Evolutionary conservation across 2,888 invertebrate species (phyloP).

Genomic region (Busseola fusca): DNA sequence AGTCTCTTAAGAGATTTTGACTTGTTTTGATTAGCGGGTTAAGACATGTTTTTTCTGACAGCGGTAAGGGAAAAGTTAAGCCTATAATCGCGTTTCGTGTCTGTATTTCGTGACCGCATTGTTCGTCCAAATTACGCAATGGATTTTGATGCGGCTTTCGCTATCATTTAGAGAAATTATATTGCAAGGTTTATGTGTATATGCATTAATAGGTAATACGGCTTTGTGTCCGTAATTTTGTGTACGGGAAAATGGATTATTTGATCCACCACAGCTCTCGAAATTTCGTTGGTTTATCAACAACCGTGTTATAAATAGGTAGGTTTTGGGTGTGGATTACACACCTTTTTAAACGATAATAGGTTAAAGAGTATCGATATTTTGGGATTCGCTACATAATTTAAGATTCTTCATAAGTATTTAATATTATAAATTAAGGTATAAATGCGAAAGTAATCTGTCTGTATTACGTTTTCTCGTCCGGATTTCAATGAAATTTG

Average conservation of each 20-base stretch:
- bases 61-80: not conserved
- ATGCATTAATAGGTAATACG: not conserved
- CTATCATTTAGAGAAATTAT: not conserved
- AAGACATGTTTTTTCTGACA: not conserved
- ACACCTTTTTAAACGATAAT: not conserved
- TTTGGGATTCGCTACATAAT: not conserved
- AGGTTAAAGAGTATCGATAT: not conserved
- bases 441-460: not conserved
- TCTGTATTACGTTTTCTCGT: not conserved
- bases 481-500: no score
- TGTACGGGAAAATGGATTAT: no score
- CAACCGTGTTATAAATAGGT: not conserved
- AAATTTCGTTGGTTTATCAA: not conserved
- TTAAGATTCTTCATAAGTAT: not conserved
- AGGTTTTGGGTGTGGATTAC: not conserved
- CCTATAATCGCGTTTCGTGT: not conserved
- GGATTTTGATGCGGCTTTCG: not conserved
- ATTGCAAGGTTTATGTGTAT: not conserved
- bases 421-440: no score
- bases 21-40: not conserved
- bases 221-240: no score
- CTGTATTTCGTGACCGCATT: not conserved
- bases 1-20: no score
- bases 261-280: no score
- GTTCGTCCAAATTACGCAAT: not conserved